Conservation (phyloP, 2,113 vertebrate species). For the Nasalis larvatus region DNA sequence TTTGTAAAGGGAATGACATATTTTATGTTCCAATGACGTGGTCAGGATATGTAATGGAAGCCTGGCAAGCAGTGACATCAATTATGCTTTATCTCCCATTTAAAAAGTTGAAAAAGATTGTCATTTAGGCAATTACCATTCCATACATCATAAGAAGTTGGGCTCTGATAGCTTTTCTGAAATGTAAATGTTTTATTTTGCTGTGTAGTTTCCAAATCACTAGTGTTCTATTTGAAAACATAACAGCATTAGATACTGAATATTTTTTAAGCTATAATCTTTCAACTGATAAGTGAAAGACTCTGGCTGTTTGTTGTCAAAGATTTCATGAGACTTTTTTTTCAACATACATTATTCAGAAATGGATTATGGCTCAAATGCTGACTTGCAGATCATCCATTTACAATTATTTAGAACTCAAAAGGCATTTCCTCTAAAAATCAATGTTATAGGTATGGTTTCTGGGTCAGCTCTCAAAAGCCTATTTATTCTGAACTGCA, state of each 20-base stretch:
- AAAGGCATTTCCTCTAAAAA: not conserved
- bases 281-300: not conserved
- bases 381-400: not conserved
- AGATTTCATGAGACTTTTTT: not conserved
- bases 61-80: accelerated
- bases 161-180: not conserved
- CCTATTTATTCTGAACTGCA: not conserved
- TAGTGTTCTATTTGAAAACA: not conserved
- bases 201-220: not conserved
- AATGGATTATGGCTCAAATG: not conserved
- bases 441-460: not conserved
- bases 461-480: not conserved
- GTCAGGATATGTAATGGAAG: not conserved
- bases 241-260: not conserved
- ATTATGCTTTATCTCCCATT: not conserved
- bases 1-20: accelerated
- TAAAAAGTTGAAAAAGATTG: not conserved
- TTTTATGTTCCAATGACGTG: accelerated
- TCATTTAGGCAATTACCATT: not conserved
- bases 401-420: not conserved
- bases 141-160: too few species aligned
- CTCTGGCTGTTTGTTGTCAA: not conserved
- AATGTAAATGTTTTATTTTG: not conserved
- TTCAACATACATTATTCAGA: not conserved
- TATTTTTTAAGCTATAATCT: not conserved